Conservation (phyloP, 1,140 invertebrate species). For the Lepidurus couesii region DNA sequence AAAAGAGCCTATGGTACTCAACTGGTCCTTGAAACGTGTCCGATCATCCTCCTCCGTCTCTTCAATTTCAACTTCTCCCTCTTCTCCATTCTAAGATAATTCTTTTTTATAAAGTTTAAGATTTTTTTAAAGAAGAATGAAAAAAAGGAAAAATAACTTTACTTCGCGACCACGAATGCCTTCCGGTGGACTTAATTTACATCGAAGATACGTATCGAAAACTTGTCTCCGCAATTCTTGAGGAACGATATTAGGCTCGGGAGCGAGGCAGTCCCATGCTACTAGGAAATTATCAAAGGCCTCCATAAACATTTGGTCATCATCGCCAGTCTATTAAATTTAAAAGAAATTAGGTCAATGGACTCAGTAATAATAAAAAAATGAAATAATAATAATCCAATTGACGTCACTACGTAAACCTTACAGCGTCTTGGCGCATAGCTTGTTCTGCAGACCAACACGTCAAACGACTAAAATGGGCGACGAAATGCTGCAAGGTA, state of each 20-base stretch:
- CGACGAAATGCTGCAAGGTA: conserved; percentile 49
- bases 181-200: conserved; percentile 72
- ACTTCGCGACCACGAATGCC: conserved; percentile 57
- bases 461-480: conserved; percentile 64
- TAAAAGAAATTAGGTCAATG: not conserved
- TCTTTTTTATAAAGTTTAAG: conserved; percentile 8
- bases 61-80: conserved; percentile 55
- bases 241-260: conserved; percentile 53
- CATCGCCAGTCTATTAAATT: conserved; percentile 39
- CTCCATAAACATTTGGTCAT: conserved; percentile 66
- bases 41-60: conserved; percentile 64
- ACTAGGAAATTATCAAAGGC: conserved; percentile 74
- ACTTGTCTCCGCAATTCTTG: conserved; percentile 53
- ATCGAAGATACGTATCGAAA: conserved; percentile 76
- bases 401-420: conserved; percentile 35
- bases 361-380: not conserved
- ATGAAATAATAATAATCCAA: not conserved
- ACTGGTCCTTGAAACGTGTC: conserved; percentile 60
- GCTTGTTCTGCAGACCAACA: conserved; percentile 67
- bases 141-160: conserved; percentile 28
- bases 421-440: conserved; percentile 66
- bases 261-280: conserved; percentile 64
- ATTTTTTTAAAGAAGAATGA: not conserved
- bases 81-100: conserved; percentile 19
- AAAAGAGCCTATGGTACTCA: conserved; percentile 59